Percentiles rank a stretch among this genome's conserved stretches.
Evolutionary conservation across 2,797 vertebrate species (phyloP).

Genomic region (Tenualosa ilisha): DNA sequence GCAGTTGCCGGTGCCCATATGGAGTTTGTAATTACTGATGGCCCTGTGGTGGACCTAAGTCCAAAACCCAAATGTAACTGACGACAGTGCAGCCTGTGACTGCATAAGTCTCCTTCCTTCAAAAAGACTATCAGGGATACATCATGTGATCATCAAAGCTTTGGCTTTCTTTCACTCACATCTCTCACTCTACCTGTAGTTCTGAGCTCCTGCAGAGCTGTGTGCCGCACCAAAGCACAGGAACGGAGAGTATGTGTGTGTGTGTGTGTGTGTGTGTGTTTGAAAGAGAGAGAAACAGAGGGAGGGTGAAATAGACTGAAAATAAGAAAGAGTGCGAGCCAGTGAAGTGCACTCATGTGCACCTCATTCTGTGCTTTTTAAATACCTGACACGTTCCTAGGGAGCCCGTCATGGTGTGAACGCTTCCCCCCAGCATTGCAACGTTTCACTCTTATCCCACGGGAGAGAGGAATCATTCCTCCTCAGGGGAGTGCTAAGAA

Average conservation of each 20-base stretch:
- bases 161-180: not conserved
- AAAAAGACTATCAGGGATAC: not conserved
- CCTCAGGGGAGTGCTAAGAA: not conserved
- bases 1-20: conserved; percentile 38
- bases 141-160: conserved; percentile 24
- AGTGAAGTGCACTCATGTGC: not conserved
- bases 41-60: conserved; percentile 45
- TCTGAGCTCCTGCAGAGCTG: not conserved
- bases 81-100: conserved; percentile 49
- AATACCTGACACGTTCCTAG: not conserved
- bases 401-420: not conserved
- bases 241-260: not conserved
- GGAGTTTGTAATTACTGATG: conserved; percentile 59
- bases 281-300: not conserved
- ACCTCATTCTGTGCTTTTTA: not conserved
- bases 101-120: not conserved
- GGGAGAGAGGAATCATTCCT: conserved; percentile 1
- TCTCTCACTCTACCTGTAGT: not conserved
- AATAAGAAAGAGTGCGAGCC: conserved; percentile 23
- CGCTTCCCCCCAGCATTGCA: not conserved
- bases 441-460: not conserved
- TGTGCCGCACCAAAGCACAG: conserved; percentile 1
- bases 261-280: not conserved
- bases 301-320: conserved; percentile 11
- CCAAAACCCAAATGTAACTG: conserved; percentile 45